Evolutionary conservation across 92 coral and sea anemone genomes (phyloP).

Genomic region (Palythoa caribaeorum): DNA sequence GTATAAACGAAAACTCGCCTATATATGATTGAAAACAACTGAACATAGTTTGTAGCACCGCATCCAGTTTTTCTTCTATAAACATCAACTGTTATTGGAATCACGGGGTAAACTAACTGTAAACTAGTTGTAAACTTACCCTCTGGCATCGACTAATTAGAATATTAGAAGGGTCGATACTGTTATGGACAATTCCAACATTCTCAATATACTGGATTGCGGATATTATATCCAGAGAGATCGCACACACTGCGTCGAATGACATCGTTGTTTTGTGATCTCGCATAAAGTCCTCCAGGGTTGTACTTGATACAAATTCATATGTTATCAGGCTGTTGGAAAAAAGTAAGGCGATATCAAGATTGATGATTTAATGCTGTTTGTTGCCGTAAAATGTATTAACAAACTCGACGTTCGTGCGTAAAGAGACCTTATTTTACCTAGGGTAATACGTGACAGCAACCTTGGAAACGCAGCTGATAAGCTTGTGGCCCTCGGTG

Average conservation of each 20-base stretch:
- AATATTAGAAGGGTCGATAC: conserved; percentile 45
- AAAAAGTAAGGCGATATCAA: not conserved
- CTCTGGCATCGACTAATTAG: conserved; percentile 52
- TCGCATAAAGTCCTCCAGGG: conserved; percentile 54
- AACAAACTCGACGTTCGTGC: not conserved
- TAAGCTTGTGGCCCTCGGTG: too few species aligned
- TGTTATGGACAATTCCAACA: conserved; percentile 48
- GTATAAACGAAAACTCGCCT: too few species aligned
- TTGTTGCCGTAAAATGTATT: not conserved
- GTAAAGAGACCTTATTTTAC: too few species aligned
- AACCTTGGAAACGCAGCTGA: too few species aligned
- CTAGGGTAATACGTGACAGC: too few species aligned
- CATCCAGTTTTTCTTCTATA: too few species aligned
- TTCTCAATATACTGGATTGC: conserved; percentile 48
- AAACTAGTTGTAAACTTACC: conserved; percentile 9
- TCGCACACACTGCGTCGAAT: conserved; percentile 49
- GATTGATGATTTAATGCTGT: not conserved
- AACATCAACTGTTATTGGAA: too few species aligned
- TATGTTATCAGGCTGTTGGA: conserved; percentile 37
- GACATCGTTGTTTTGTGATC: conserved; percentile 42
- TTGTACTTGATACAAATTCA: conserved; percentile 58
- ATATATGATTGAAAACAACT: too few species aligned
- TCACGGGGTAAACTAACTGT: too few species aligned
- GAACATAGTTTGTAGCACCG: too few species aligned
- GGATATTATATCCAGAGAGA: conserved; percentile 47